Evolutionary conservation across 2,888 invertebrate genomes (phyloP), one percentile per base, ranked within the genome.

Genomic region (Stenolophus ochropezus): DNA sequence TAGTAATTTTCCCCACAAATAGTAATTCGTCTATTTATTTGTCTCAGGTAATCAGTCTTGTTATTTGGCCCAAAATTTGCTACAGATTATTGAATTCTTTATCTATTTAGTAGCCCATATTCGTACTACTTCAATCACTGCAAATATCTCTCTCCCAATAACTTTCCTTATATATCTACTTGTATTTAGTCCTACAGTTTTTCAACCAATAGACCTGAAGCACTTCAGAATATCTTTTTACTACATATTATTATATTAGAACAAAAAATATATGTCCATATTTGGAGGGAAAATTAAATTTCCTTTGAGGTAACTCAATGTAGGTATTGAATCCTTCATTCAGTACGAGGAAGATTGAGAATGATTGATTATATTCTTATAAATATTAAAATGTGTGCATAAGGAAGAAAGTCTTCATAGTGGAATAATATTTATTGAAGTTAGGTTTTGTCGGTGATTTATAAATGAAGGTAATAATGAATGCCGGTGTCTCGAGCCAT

Each of bases 381-480:
- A 42, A 42, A 42, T 42, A 42, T 42, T 42, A 42, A 42, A 42
- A 42, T 42, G 33, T 42, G 2, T 42, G 33, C 2, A 42, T 42
- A 42, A 11, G 33, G 33, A n/a, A n/a, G 33, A 8, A 33, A 33
- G 3, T 8, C 1, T 42, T 42, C 11, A 42, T 42, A 42, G 6
- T 42, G 11, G 11, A 42, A 42, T 8, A 42, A 42, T 42, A 42
- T 42, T 5, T 2, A 1, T n/a, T n/a, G 51, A 51, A 16, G n/a
- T n/a, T n/a, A n/a, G n/a, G n/a, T n/a, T n/a, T n/a, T n/a, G n/a
- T 42, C 6, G 5, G 65, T 42, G 20, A 47, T 71, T 71, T 71
- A 47, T 71, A 8, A 14, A 71, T 71, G 14, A 11, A 23, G 25
- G 25, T 56, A 27, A 75, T 75, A 75, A 75, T 75, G 75, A 53